Base-by-base conservation (phyloP, 2,113 vertebrate genomes). In the Chaetura pelagica region DNA sequence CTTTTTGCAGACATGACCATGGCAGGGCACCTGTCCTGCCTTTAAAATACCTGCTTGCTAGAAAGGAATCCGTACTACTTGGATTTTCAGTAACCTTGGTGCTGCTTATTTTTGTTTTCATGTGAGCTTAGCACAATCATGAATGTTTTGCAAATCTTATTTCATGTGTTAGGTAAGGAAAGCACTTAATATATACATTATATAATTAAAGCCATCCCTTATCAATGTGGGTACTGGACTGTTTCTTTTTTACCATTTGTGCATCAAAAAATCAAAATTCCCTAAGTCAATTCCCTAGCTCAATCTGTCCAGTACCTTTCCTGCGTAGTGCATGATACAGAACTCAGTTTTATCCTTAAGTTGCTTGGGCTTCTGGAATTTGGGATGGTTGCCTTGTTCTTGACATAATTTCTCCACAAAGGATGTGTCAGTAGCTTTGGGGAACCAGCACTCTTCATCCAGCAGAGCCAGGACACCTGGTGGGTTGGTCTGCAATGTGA, bases 381-480 rank as follows among this genome's bases (percentile, higher is more conserved):
- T 99, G 96, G 98, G 71, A 94, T 99, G 99, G 46, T 97, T 99
- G 71, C 98, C 98, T 96, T 99, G 99, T 93, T 99, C 99, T 46
- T 98, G 94, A 9, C 98, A 97, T 18, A 99, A 97, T 92, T 99
- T 99, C 96, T 99, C 99, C 74, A 99, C 99, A 23, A 99, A 99
- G 32, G 99, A 99, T 20, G 98, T 99, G 92, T 99, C 99, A 0
- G 99, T 99, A 84, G 99, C 99, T 95, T 99, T 99, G 62, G 99
- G 99, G 96, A 99, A 99, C 99, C 99, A 99, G 94, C 99, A 99
- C 91, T 99, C 99, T 94, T 99, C 99, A 62, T 99, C 99, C 97
- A 99, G 97, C 94, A 99, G 97, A 81, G 99, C 99, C 87, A 99
- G 97, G 86, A 99, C 99, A 42, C 99, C 99, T 0, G 99, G 99